These are phyloP conservation scores for Pachyramphus minor DNA, from an alignment of 2,113 vertebrate species.

Conservation along the genomic window DNA sequence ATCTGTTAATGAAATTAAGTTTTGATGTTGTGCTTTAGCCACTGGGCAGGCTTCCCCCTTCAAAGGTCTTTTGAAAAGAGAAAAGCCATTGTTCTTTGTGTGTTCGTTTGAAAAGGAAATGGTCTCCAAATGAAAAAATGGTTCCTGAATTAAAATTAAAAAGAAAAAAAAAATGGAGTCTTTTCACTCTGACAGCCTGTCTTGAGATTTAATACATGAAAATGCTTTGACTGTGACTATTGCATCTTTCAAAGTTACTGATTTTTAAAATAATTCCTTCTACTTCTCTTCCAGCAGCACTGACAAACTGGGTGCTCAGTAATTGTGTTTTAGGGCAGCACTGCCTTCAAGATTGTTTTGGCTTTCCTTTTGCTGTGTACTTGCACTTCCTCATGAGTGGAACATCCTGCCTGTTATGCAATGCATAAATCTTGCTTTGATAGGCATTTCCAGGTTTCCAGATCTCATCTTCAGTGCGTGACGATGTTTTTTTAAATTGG, in stretches of 20 bases:
- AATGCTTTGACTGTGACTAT: background rate
- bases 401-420: slow-evolving; percentile 64
- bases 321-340: slow-evolving; percentile 17
- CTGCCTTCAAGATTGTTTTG: slow-evolving; percentile 48
- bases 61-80: slow-evolving; percentile 53
- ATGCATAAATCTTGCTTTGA: slow-evolving; percentile 62
- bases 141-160: slow-evolving; percentile 18
- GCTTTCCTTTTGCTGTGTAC: slow-evolving; percentile 50
- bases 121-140: slow-evolving; percentile 51
- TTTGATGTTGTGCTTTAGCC: slow-evolving; percentile 35
- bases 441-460: slow-evolving; percentile 63
- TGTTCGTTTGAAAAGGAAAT: slow-evolving; percentile 57
- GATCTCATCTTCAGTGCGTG: slow-evolving; percentile 4
- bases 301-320: background rate
- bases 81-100: slow-evolving; percentile 62
- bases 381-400: slow-evolving; percentile 53
- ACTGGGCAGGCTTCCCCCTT: slow-evolving; percentile 25
- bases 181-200: background rate
- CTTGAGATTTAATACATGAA: background rate
- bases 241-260: background rate
- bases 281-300: background rate
- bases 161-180: background rate
- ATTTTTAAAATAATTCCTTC: background rate
- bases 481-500: background rate
- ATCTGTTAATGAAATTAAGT: slow-evolving; percentile 48